These are phyloP conservation scores for Drosophila pseudoobscura DNA, from an alignment of 1,140 invertebrate species.

Conservation along the genomic window DNA sequence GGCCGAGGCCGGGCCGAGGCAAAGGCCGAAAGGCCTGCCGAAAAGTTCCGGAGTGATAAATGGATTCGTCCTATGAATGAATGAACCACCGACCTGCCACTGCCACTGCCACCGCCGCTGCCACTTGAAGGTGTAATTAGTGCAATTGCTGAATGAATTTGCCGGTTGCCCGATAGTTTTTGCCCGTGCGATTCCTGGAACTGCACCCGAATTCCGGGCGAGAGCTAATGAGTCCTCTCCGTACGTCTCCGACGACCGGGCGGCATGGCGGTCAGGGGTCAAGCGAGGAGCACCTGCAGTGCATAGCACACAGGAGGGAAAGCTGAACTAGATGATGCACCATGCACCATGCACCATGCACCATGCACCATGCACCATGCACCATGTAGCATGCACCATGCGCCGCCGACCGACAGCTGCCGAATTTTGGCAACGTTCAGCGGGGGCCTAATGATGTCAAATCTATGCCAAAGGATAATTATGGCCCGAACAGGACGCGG, in stretches of 20 bases:
- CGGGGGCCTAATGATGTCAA: slow-evolving; percentile 37
- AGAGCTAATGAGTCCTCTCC: slow-evolving; percentile 46
- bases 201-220: slow-evolving; percentile 29
- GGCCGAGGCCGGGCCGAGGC: neutral
- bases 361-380: no score
- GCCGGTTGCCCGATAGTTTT: neutral
- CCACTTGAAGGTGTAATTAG: slow-evolving; percentile 70
- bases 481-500: neutral
- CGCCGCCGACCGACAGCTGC: slow-evolving; percentile 11
- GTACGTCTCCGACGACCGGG: no score
- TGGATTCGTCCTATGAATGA: slow-evolving; percentile 54
- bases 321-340: no score
- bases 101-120: slow-evolving; percentile 23
- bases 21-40: neutral
- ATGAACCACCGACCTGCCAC: slow-evolving; percentile 42
- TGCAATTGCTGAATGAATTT: slow-evolving; percentile 68
- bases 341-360: no score
- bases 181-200: slow-evolving; percentile 50
- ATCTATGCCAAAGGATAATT: slow-evolving; percentile 29
- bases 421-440: slow-evolving; percentile 5
- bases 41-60: slow-evolving; percentile 53
- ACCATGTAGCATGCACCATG: no score
- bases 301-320: neutral
- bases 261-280: slow-evolving; percentile 11
- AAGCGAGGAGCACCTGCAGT: slow-evolving; percentile 36